Percentiles rank a stretch among this genome's conserved stretches.
These are phyloP conservation scores for Rhagonycha lutea DNA, from an alignment of 2,888 invertebrate genomes.

Conservation along the genomic window DNA sequence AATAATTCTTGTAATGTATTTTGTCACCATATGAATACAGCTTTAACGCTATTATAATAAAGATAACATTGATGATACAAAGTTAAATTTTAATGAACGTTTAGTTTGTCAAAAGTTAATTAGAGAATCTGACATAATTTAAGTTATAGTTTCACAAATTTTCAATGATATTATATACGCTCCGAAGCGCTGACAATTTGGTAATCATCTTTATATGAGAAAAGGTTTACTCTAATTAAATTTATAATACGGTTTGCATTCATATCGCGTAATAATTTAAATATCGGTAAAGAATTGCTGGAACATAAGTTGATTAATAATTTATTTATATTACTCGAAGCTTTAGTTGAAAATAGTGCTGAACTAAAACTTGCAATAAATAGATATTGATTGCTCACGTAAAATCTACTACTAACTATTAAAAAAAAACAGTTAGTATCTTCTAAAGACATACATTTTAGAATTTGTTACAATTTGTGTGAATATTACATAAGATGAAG, in stretches of 20 bases:
- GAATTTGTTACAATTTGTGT: neutral
- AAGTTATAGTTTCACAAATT: slow-evolving; percentile 1
- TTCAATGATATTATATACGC: slow-evolving; percentile 1
- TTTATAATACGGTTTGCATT: neutral
- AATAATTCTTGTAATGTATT: neutral
- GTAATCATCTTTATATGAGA: slow-evolving; percentile 1
- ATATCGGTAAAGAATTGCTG: neutral
- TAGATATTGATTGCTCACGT: neutral
- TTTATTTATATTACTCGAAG: neutral
- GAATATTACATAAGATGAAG: neutral
- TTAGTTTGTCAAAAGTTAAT: slow-evolving; percentile 4
- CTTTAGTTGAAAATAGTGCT: neutral
- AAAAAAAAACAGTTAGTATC: neutral
- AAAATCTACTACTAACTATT: too few relatives aligned
- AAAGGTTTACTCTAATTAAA: neutral
- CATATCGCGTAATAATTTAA: neutral
- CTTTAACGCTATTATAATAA: neutral
- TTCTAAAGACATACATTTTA: neutral
- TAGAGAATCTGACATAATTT: neutral
- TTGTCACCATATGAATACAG: neutral
- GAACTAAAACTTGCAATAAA: neutral
- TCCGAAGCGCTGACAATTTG: neutral
- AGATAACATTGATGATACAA: neutral
- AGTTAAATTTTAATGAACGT: slow-evolving; percentile 2
- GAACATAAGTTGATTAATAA: neutral